Evolutionary conservation across 2,113 vertebrate species (phyloP), one percentile per base, ranked within the genome.

Genomic region (Ibidorhyncha struthersii): DNA sequence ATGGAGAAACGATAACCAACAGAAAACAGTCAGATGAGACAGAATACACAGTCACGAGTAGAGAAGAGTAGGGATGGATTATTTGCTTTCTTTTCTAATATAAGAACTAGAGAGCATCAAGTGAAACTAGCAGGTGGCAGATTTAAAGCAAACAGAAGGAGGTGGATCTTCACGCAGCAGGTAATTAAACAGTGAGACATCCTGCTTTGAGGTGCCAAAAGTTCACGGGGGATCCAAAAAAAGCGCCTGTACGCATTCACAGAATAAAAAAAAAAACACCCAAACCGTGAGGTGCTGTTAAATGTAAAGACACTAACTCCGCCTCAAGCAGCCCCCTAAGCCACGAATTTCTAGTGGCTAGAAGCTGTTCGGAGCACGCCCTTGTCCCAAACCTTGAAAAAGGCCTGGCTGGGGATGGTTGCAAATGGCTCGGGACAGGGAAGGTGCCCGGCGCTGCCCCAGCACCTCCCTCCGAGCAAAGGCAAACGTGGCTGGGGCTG

Each of bases 91-190:
- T 89, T 84, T 92, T 91, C 63, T 81, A 47, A 81, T 70, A 21
- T 32, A 81, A 90, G 80, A 81, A 74, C 83, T 92, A 81, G 89
- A 93, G 61, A 95, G 29, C 72, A 67, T 67, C 2, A 11, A 93
- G 52, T 59, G 61, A 95, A 96, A 91, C 77, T 89, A 85, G 69
- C 83, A 84, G 96, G 47, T 96, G 72, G 45, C 47, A 50, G 36
- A 34, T 38, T 86, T 70, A 81, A 82, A 94, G n/a, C 65, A 59
- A 82, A n/a, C 32, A 47, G 41, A 17, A 66, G 29, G 43, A 93
- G 55, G 69, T 55, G 29, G 32, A 32, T 86, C 65, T 86, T 84
- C 26, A 16, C 6, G 2, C 32, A 81, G 50, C 25, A 67, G 32
- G n/a, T 67, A 65, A 38, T 91, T 83, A 56, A 83, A 62, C 36